Percentiles rank a stretch among this genome's conserved stretches.
These are phyloP conservation scores for Heliconius ethilla DNA, from an alignment of 2,888 invertebrate species.

Conservation along the genomic window DNA sequence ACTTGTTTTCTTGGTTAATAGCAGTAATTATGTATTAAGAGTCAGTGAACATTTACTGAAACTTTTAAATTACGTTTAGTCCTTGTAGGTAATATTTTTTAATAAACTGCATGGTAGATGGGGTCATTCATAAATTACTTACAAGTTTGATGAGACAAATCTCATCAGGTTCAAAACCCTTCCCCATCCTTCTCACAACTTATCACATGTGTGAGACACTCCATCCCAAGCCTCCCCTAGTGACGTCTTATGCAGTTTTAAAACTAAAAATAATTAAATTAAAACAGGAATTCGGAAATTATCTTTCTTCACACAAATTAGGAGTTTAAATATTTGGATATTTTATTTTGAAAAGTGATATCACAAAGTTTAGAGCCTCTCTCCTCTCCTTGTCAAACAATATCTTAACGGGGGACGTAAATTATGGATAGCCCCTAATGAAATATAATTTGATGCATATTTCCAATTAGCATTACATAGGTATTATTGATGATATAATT, in stretches of 20 bases:
- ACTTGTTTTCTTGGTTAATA: constrained; percentile 12
- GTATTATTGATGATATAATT: not conserved
- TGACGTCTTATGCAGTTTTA: too few relatives aligned
- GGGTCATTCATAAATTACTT: not conserved
- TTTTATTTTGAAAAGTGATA: too few relatives aligned
- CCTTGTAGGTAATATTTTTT: not conserved
- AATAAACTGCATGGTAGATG: constrained; percentile 9
- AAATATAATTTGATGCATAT: not conserved
- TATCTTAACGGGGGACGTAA: not conserved
- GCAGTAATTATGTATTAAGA: constrained; percentile 1
- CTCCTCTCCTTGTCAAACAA: not conserved
- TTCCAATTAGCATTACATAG: not conserved
- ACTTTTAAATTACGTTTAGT: constrained; percentile 3
- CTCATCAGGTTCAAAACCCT: too few relatives aligned
- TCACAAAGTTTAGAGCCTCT: not conserved
- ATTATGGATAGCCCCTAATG: not conserved
- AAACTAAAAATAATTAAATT: too few relatives aligned
- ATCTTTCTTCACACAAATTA: too few relatives aligned
- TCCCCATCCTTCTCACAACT: too few relatives aligned
- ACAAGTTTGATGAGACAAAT: too few relatives aligned
- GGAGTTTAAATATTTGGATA: too few relatives aligned
- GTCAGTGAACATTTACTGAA: not conserved
- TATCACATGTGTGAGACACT: too few relatives aligned
- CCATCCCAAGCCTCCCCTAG: too few relatives aligned
- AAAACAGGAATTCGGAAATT: too few relatives aligned